These are phyloP conservation scores for Acanthosepion lycidas DNA, from an alignment of 2,888 invertebrate species.

Conservation along the genomic window DNA sequence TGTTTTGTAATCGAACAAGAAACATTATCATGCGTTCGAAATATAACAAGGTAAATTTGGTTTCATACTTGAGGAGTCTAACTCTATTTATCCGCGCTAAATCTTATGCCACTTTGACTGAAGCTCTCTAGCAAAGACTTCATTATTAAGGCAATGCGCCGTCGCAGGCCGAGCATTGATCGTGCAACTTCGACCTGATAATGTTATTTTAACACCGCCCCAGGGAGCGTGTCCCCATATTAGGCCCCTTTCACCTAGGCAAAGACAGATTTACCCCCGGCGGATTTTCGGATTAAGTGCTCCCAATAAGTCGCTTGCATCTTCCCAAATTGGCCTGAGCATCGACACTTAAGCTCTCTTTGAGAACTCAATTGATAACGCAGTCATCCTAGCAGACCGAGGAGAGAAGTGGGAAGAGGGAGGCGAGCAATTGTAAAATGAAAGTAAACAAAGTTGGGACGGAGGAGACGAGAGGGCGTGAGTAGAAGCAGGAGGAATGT, in stretches of 20 bases:
- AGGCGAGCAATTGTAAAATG: neutral
- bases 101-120: slow-evolving; percentile 8
- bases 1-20: slow-evolving; percentile 46
- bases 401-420: neutral
- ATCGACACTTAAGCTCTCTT: slow-evolving; percentile 45
- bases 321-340: slow-evolving; percentile 43
- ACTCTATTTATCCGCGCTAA: slow-evolving; percentile 36
- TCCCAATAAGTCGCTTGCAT: slow-evolving; percentile 45
- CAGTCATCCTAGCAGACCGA: neutral
- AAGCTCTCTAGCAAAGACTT: neutral
- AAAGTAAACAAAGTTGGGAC: neutral
- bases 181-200: slow-evolving; percentile 34
- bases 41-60: slow-evolving; percentile 43
- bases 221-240: slow-evolving; percentile 34
- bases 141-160: neutral
- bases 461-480: neutral
- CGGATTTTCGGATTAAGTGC: slow-evolving; percentile 45
- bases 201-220: slow-evolving; percentile 46
- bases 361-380: slow-evolving; percentile 41
- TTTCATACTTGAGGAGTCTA: slow-evolving; percentile 33
- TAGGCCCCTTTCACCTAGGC: slow-evolving; percentile 24
- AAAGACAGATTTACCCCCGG: slow-evolving; percentile 34
- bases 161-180: slow-evolving; percentile 36
- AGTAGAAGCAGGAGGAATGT: neutral
- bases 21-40: slow-evolving; percentile 40